Percentiles rank a stretch among this genome's conserved stretches.
phyloP scores from a whole-genome alignment of 2,888 invertebrate species.

The Thereva unica region DNA sequence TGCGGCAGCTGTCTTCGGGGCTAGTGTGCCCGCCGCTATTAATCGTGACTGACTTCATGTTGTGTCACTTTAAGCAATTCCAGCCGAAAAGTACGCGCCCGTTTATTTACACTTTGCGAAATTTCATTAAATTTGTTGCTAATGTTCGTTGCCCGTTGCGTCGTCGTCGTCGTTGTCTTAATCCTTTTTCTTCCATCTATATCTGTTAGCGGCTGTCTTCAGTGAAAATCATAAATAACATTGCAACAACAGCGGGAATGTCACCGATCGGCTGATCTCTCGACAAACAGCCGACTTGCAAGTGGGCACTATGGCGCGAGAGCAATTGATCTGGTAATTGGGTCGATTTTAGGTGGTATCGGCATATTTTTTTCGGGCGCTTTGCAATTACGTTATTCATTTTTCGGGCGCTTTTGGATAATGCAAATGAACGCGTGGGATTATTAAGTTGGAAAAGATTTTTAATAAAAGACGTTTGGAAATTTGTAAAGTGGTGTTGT shows the following conservation, averaged over 20 bases:
- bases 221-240: conserved; percentile 17
- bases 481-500: too few species aligned
- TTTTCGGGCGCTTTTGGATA: too few species aligned
- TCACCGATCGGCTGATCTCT: conserved; percentile 24
- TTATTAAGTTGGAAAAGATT: too few species aligned
- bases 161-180: too few species aligned
- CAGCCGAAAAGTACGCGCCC: conserved; percentile 19
- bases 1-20: conserved; percentile 17
- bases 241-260: conserved; percentile 5
- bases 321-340: conserved; percentile 17
- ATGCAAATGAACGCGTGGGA: too few species aligned
- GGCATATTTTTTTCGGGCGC: too few species aligned
- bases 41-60: conserved; percentile 34
- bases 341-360: background rate
- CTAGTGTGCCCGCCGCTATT: conserved; percentile 20
- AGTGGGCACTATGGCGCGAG: conserved; percentile 1
- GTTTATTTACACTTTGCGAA: conserved; percentile 31
- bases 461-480: too few species aligned
- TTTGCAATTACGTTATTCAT: too few species aligned
- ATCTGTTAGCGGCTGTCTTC: background rate
- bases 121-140: background rate
- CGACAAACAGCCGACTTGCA: conserved; percentile 26
- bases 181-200: too few species aligned
- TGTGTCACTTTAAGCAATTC: conserved; percentile 27
- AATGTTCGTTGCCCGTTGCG: too few species aligned